phyloP scores from a whole-genome alignment of 2,797 vertebrate species.

The Sebastes matsubarae region DNA sequence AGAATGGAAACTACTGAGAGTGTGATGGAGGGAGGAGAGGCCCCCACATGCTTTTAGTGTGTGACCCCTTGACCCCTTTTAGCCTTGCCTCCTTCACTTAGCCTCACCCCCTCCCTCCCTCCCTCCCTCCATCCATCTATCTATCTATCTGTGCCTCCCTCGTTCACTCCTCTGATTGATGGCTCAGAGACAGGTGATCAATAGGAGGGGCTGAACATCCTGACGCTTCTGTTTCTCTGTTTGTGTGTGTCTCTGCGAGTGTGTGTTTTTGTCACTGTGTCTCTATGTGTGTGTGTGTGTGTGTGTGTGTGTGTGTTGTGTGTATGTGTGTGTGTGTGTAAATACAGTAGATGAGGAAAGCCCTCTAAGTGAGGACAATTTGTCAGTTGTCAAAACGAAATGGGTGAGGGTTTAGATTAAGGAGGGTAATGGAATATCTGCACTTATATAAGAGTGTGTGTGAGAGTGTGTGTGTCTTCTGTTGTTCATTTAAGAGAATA shows the following conservation, averaged over 20 bases:
- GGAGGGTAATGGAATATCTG: conserved; percentile 59
- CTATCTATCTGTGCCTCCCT: conserved; percentile 26
- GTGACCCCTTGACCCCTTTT: conserved; percentile 76
- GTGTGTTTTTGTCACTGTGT: conserved; percentile 5
- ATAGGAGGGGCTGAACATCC: conserved; percentile 65
- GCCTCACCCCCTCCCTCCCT: conserved; percentile 2
- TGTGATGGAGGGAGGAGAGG: conserved; percentile 39
- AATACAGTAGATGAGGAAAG: conserved; percentile 53
- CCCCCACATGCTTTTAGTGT: conserved; percentile 72
- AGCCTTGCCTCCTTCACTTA: conserved; percentile 67
- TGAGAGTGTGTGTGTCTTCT: not conserved
- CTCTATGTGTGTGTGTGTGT: conserved; percentile 29
- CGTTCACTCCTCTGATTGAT: conserved; percentile 63
- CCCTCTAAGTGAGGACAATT: conserved; percentile 61
- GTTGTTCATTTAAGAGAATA: no score
- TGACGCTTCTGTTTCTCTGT: conserved; percentile 59
- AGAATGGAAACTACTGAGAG: conserved; percentile 51
- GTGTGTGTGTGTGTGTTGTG: not conserved
- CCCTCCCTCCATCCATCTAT: not conserved
- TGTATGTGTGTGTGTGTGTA: not conserved
- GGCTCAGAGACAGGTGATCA: conserved; percentile 71
- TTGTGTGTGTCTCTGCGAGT: not conserved
- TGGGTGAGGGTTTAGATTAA: conserved; percentile 60
- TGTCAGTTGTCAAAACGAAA: conserved; percentile 66
- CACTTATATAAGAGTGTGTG: conserved; percentile 19